These are phyloP conservation scores for Coleophora deauratella DNA, from an alignment of 2,888 invertebrate species.

Conservation along the genomic window DNA sequence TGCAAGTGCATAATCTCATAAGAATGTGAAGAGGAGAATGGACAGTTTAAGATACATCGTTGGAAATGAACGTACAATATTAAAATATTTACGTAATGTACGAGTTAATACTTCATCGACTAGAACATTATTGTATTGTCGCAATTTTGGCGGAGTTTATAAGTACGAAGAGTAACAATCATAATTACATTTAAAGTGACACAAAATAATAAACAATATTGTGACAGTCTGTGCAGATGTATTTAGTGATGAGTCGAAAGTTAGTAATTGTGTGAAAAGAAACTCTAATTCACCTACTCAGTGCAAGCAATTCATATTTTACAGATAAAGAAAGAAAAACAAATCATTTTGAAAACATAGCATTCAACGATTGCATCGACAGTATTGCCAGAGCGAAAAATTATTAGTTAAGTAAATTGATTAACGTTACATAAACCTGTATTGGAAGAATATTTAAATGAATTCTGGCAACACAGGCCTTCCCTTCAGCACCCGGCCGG, in stretches of 20 bases:
- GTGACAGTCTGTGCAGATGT: slow-evolving; percentile 38
- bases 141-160: not conserved
- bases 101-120: no score
- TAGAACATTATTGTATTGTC: no score
- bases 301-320: no score
- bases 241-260: slow-evolving; percentile 72
- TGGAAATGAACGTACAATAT: no score
- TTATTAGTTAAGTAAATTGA: slow-evolving; percentile 6
- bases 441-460: not conserved
- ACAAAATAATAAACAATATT: no score
- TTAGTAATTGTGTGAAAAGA: slow-evolving; percentile 37
- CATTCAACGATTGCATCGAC: slow-evolving; percentile 23
- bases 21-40: slow-evolving; percentile 32
- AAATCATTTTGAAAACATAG: no score
- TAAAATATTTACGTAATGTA: no score
- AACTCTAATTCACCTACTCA: no score
- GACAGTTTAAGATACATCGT: slow-evolving; percentile 21
- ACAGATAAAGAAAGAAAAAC: no score
- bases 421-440: slow-evolving; percentile 7
- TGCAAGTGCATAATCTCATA: slow-evolving; percentile 43
- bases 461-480: slow-evolving; percentile 22
- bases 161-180: no score
- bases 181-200: no score
- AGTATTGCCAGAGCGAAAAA: slow-evolving; percentile 53
- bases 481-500: slow-evolving; percentile 28